Evolutionary conservation across 2,113 vertebrate species (phyloP), one percentile per base, ranked within the genome.

Genomic region (Sinocyclocheilus anshuiensis): DNA sequence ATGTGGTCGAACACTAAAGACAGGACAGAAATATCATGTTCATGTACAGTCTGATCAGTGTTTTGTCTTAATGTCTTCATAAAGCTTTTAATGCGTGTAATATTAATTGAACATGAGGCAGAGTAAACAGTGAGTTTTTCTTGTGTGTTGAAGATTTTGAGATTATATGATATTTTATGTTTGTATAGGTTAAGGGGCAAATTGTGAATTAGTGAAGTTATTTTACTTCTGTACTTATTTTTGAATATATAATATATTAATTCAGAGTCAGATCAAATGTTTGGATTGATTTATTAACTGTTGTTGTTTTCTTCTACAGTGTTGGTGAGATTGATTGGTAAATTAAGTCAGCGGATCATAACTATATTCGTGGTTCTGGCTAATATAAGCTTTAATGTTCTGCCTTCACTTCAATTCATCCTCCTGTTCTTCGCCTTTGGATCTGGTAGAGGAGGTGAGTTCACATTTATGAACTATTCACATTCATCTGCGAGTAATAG

Each of bases 321-420:
- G 9, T 36, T 79, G 26, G 18, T 0, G 1, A 4, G 0, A 15
- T 12, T 79, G 0, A 6, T 0, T 13, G 77, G 20, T 33, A 79
- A 61, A 4, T 0, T 39, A 8, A 79, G 29, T 10, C 0, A 39
- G 0, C 50, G 29, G 77, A 39, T 79, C 4, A 39, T 0, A 0
- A 1, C 8, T 13, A 39, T 59, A 39, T 79, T 79, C 11, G 0
- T 0, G 3, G 77, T 59, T 79, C 53, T 79, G 77, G 77, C 77
- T 59, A 0, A 0, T 0, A n/a, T 79, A 22, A 22, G 4, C 29
- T 59, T 59, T 4, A 0, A 39, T 39, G 11, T 79, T 18, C 55
- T 79, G 29, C 77, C 77, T n/a, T 75, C 72, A 12, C 39, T 75
- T 0, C 72, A 75, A 1, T 75, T 75, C 72, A 75, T 75, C 72